Evolutionary conservation across 2,888 invertebrate species (phyloP), one percentile per base, ranked within the genome.

Genomic region (Brachylomia viminalis): DNA sequence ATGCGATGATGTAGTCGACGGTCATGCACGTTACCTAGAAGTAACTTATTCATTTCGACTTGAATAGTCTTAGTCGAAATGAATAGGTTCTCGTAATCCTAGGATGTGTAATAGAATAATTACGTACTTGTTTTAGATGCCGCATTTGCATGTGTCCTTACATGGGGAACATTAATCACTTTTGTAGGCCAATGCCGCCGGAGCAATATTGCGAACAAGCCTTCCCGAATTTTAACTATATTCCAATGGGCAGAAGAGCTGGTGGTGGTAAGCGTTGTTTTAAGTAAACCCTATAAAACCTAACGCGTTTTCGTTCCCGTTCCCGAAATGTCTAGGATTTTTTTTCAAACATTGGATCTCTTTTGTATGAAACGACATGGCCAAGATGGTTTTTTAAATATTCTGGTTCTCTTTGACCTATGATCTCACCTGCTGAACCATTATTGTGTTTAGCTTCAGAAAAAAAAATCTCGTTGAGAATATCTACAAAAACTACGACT

Each of bases 131-230:
- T 90, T 90, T 6, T 82, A 95, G 95, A 62, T 95, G 95, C 79
- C 86, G 85, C 49, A 85, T 95, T 75, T 95, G 95, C 56, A 91
- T 95, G 1, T 95, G 95, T 54, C 95, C 95, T 0, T 94, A 93
- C 66, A 83, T 90, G 86, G 95, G 94, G 0, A 91, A 89, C 61
- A 92, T 94, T 38, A 90, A 89, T 62, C 13, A 86, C 7, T 96
- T 93, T 83, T 96, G 95, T 65, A 92, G 95, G 0, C 92, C 93
- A 0, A 73, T 95, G 72, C 91, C 93, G 0, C 56, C 77, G 1
- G 75, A 87, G 0, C 76, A 85, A 2, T 91, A 91, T 71, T 95
- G 95, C 68, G 95, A 95, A 74, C 91, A 95, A 78, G 91, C 94
- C 0, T 94, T 72, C 72, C 94, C 95, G 0, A 86, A 87, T 5